phyloP scores from a whole-genome alignment of 2,888 invertebrate species.

The Eupeodes luniger region DNA sequence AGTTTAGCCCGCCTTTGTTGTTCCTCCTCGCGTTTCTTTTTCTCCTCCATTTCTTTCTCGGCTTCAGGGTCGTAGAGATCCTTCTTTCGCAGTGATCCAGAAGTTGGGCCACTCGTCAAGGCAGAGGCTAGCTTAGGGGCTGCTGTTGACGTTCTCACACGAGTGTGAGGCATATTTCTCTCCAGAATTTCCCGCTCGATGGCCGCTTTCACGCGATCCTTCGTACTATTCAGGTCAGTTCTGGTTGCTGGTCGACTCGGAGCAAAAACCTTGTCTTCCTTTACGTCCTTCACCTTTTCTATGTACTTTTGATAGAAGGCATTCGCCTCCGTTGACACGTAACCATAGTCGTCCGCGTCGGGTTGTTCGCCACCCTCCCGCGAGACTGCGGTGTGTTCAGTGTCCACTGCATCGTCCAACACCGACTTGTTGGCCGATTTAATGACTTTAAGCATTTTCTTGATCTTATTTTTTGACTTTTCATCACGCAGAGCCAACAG shows the following conservation, averaged over 20 bases:
- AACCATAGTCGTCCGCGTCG: constrained; percentile 96
- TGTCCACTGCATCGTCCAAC: constrained; percentile 91
- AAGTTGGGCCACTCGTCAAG: constrained; percentile 33
- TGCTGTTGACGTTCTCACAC: constrained; percentile 50
- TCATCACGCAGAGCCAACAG: constrained; percentile 88
- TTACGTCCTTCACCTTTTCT: constrained; percentile 88
- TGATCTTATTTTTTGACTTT: constrained; percentile 90
- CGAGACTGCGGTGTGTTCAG: constrained; percentile 90
- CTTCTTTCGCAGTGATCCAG: constrained; percentile 52
- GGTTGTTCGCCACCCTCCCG: constrained; percentile 91
- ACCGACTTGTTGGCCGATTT: constrained; percentile 96
- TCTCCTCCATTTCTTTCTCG: constrained; percentile 81
- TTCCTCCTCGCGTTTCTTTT: constrained; percentile 81
- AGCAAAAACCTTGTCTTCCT: constrained; percentile 89
- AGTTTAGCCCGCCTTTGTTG: constrained; percentile 85
- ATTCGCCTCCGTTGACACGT: constrained; percentile 92
- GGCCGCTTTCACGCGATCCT: constrained; percentile 91
- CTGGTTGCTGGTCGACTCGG: constrained; percentile 83
- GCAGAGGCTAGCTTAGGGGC: constrained; percentile 52
- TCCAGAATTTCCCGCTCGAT: constrained; percentile 89
- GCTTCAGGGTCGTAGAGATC: constrained; percentile 80
- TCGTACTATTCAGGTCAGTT: constrained; percentile 85
- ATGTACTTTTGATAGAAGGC: constrained; percentile 93
- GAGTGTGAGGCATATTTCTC: constrained; percentile 82
- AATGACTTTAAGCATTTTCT: constrained; percentile 92